A percentile compares a stretch with the other conserved stretches of the same genome.
Conservation (phyloP, 1,140 invertebrate species). For the Drosophila kanapiae region DNA sequence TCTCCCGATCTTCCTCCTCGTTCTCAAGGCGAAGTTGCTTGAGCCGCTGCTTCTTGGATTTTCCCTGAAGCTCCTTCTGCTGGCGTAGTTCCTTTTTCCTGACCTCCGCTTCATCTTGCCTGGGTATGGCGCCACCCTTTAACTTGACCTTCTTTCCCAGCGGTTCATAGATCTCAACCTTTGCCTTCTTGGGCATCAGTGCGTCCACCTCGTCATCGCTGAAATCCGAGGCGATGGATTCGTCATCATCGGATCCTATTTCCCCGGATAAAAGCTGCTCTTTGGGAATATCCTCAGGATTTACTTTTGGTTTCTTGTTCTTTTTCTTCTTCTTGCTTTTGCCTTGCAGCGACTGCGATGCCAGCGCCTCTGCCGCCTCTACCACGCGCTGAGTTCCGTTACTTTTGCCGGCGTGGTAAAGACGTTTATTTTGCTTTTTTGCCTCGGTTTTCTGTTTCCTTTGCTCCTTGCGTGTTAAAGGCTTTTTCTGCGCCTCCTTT, state of each 20-base stretch:
- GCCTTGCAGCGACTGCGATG: conserved; percentile 8
- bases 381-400: conserved; percentile 68
- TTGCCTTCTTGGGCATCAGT: conserved; percentile 29
- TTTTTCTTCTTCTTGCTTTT: conserved; percentile 46
- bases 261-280: conserved; percentile 65
- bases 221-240: conserved; percentile 82
- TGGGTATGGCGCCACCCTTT: conserved; percentile 52
- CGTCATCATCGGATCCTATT: conserved; percentile 69
- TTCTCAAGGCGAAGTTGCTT: conserved; percentile 90
- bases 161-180: conserved; percentile 42
- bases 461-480: conserved; percentile 87
- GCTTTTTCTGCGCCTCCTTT: conserved; percentile 49
- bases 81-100: conserved; percentile 85
- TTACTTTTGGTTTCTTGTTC: conserved; percentile 41
- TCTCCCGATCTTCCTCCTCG: conserved; percentile 91
- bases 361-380: conserved; percentile 49
- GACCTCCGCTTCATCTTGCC: conserved; percentile 66
- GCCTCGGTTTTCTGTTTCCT: conserved; percentile 87
- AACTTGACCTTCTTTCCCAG: conserved; percentile 40
- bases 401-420: conserved; percentile 71
- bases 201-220: conserved; percentile 77
- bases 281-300: conserved; percentile 59
- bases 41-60: conserved; percentile 87
- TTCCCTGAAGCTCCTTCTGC: conserved; percentile 86
- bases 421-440: conserved; percentile 86